Conservation (phyloP, 2,113 vertebrate genomes). For the Chascanopsetta lugubris region DNA sequence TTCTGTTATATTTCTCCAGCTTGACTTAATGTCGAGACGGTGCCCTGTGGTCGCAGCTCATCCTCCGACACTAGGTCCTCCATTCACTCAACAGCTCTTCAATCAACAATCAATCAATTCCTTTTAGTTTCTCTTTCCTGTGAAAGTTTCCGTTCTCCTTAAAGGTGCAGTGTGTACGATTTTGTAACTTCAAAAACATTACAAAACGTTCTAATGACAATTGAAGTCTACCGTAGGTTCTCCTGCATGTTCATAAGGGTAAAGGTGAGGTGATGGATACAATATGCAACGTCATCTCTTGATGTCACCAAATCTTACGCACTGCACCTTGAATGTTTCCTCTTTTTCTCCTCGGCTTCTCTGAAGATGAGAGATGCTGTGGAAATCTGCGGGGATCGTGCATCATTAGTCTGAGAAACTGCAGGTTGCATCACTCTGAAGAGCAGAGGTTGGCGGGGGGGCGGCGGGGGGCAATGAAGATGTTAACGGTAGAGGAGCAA, state of each 20-base stretch:
- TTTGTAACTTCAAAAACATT: too few relatives aligned
- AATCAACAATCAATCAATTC: conserved; percentile 26
- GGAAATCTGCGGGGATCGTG: conserved; percentile 56
- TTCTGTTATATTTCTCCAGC: conserved; percentile 8
- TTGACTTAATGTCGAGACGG: conserved; percentile 25
- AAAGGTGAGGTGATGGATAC: too few relatives aligned
- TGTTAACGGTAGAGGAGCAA: conserved; percentile 13
- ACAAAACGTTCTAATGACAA: too few relatives aligned
- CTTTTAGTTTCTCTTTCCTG: conserved; percentile 10
- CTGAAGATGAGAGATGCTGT: conserved; percentile 61
- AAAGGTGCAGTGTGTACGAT: too few relatives aligned
- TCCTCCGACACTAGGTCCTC: background rate
- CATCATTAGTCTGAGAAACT: conserved; percentile 52
- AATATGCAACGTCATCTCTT: too few relatives aligned
- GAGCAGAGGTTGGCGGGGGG: background rate
- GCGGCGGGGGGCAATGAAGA: background rate
- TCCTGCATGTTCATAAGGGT: too few relatives aligned
- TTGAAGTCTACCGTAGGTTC: too few relatives aligned
- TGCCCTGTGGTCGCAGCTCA: conserved; percentile 15
- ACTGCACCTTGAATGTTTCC: conserved; percentile 47
- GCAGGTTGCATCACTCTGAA: conserved; percentile 5
- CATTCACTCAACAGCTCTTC: background rate
- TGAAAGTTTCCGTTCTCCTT: conserved; percentile 10
- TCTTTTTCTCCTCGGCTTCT: conserved; percentile 39
- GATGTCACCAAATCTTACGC: too few relatives aligned